Percentiles rank a stretch among this genome's conserved stretches.
Evolutionary conservation across 2,797 vertebrate species (phyloP).

Genomic region (Eurystomus glaucurus): DNA sequence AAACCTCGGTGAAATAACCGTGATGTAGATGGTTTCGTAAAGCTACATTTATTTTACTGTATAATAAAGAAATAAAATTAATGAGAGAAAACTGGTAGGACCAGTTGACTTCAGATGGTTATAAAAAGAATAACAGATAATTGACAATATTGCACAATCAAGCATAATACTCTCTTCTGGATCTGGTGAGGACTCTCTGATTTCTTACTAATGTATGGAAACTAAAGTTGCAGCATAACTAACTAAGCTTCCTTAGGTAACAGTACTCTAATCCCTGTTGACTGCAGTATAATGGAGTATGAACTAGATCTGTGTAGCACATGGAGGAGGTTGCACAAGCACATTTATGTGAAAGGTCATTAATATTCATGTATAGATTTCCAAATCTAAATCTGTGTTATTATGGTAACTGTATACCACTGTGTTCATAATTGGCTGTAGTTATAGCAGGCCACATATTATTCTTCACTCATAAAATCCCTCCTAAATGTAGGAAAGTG

Average conservation of each 20-base stretch:
- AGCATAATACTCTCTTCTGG: background rate
- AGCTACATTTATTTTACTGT: background rate
- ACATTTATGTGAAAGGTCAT: background rate
- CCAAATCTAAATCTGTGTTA: background rate
- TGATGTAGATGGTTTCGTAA: background rate
- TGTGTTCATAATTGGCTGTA: background rate
- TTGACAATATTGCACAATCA: background rate
- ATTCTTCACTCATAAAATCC: background rate
- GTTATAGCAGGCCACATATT: background rate
- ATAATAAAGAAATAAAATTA: background rate
- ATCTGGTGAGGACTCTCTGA: background rate
- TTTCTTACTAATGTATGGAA: background rate
- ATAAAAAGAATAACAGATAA: background rate
- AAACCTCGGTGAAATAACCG: background rate
- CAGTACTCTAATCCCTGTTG: background rate
- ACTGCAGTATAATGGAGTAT: background rate
- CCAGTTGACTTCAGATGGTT: background rate
- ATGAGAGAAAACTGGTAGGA: background rate
- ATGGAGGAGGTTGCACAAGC: background rate
- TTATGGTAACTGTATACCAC: background rate
- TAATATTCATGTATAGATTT: background rate
- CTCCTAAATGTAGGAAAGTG: background rate
- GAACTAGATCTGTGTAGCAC: background rate
- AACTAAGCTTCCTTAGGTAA: background rate
- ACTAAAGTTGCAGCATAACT: background rate